Conservation (phyloP, 2,888 invertebrate species). For the Sarcophaga subvicina region DNA sequence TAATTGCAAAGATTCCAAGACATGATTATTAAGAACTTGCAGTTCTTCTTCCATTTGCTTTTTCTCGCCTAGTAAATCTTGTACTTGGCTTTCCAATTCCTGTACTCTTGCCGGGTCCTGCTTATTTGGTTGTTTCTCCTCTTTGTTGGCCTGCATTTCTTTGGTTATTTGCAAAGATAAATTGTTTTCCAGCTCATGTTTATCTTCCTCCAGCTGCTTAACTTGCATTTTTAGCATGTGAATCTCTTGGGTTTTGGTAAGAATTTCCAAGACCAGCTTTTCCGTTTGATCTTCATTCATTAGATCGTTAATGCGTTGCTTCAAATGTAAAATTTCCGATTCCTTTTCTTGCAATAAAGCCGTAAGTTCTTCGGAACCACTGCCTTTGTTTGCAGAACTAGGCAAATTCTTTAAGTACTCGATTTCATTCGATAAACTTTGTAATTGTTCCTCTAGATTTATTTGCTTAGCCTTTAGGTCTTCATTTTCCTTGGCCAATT, state of each 20-base stretch:
- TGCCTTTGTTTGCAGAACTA: conserved; percentile 39
- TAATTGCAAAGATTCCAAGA: conserved; percentile 77
- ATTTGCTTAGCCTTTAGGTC: conserved; percentile 31
- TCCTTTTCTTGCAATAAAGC: conserved; percentile 79
- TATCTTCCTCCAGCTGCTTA: conserved; percentile 81
- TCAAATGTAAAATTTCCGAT: conserved; percentile 78
- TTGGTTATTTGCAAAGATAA: conserved; percentile 75
- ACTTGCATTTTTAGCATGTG: conserved; percentile 81
- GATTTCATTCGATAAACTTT: conserved; percentile 75
- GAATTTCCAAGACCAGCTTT: conserved; percentile 79
- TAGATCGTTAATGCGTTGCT: conserved; percentile 81
- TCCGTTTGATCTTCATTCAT: conserved; percentile 81
- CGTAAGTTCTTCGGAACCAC: conserved; percentile 72
- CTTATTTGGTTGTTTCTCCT: conserved; percentile 29
- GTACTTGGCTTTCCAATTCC: conserved; percentile 73
- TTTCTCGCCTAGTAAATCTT: conserved; percentile 76
- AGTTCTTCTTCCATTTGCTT: conserved; percentile 80
- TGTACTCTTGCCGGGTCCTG: conserved; percentile 33
- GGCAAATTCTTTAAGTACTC: conserved; percentile 68
- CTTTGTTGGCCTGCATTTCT: conserved; percentile 71
- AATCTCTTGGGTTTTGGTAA: conserved; percentile 81
- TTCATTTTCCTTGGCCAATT: conserved; percentile 63
- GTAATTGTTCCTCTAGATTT: conserved; percentile 56
- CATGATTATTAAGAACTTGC: conserved; percentile 80
- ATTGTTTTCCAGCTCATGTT: conserved; percentile 80